Conservation (phyloP, 2,797 vertebrate genomes). For the Phataginus tricuspis region DNA sequence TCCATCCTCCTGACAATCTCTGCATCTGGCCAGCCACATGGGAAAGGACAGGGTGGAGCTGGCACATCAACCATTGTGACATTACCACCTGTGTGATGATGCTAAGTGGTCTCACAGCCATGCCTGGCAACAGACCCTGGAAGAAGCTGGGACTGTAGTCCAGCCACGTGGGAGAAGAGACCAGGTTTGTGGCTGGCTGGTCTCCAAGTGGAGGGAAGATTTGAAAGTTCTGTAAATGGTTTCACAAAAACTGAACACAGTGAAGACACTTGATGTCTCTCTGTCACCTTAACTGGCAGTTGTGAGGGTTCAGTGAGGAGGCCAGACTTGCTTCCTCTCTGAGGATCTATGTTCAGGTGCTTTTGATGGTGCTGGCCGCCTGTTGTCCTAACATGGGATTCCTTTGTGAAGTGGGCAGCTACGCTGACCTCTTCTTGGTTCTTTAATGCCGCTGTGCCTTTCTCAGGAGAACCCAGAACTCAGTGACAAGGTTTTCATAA, state of each 20-base stretch:
- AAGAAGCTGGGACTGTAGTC: no score
- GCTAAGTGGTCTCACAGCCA: neutral
- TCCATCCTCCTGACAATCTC: neutral
- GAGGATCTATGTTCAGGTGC: neutral
- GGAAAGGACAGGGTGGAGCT: neutral
- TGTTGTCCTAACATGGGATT: neutral
- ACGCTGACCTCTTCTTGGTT: neutral
- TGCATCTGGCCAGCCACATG: neutral
- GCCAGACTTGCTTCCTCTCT: no score
- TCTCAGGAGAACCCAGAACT: neutral
- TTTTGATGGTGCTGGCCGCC: neutral
- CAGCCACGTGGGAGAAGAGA: neutral
- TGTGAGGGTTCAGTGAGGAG: neutral
- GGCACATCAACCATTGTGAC: neutral
- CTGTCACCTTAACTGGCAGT: neutral
- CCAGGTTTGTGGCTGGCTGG: neutral
- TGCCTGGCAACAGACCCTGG: neutral
- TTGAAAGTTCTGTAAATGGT: neutral
- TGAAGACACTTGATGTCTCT: neutral
- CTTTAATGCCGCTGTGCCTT: neutral
- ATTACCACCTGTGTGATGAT: no score
- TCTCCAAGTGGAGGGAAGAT: neutral
- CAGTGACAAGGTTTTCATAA: neutral
- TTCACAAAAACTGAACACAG: neutral
- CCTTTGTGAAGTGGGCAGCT: neutral